Percentiles rank a stretch among this genome's conserved stretches.
These are phyloP conservation scores for Chrysolina americana DNA, from an alignment of 2,888 invertebrate genomes.

Conservation along the genomic window DNA sequence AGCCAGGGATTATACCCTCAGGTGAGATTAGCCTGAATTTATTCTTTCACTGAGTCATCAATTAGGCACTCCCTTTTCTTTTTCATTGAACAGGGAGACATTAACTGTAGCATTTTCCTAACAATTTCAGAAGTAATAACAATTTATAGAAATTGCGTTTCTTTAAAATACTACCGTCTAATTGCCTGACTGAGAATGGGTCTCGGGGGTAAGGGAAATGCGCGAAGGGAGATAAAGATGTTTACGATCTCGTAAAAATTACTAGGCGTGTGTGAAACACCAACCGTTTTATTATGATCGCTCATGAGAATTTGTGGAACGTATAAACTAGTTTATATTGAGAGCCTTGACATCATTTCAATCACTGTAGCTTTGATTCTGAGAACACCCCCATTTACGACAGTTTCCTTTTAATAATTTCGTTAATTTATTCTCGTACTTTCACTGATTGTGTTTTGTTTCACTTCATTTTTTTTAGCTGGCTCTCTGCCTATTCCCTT, in stretches of 20 bases:
- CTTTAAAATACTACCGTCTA: constrained; percentile 67
- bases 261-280: constrained; percentile 45
- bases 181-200: constrained; percentile 68
- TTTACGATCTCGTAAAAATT: constrained; percentile 52
- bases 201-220: constrained; percentile 58
- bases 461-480: too few species aligned
- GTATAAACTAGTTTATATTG: not conserved
- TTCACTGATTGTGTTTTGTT: too few species aligned
- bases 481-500: too few species aligned
- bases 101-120: constrained; percentile 53
- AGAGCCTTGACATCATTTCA: not conserved
- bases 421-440: too few species aligned
- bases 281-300: constrained; percentile 22
- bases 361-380: not conserved
- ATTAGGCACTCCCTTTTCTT: constrained; percentile 56
- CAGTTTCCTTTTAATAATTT: too few species aligned
- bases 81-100: constrained; percentile 57
- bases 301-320: constrained; percentile 16
- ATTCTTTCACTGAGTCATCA: constrained; percentile 55
- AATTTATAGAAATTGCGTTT: constrained; percentile 68
- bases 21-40: constrained; percentile 58
- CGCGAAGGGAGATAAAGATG: constrained; percentile 32
- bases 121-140: constrained; percentile 56
- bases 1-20: constrained; percentile 56
- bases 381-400: not conserved